phyloP scores from a whole-genome alignment of 2,113 vertebrate species.

The Genyomyrus donnyi region DNA sequence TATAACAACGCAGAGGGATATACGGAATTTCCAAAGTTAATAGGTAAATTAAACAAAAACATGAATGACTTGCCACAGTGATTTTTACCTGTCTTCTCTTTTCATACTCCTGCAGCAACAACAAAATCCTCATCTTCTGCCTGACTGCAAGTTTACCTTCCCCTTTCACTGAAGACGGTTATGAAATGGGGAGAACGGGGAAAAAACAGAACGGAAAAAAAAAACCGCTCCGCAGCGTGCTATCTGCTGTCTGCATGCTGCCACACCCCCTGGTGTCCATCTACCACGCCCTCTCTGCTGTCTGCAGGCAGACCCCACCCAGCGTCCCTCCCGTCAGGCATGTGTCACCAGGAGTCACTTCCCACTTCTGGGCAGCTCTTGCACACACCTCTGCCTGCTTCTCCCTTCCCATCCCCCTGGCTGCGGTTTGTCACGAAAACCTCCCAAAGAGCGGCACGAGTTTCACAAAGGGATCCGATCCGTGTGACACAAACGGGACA shows the following conservation, averaged over 20 bases:
- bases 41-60: neutral
- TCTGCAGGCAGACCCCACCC: neutral
- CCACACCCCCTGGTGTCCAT: neutral
- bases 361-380: conserved; percentile 26
- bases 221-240: conserved; percentile 20
- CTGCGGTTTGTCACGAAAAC: neutral
- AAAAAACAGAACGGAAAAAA: conserved; percentile 11
- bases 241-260: conserved; percentile 25
- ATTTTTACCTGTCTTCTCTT: conserved; percentile 60
- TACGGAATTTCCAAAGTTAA: neutral
- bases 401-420: neutral
- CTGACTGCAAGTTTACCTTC: conserved; percentile 33
- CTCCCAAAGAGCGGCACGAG: neutral
- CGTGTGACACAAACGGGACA: neutral
- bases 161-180: conserved; percentile 47
- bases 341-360: conserved; percentile 40
- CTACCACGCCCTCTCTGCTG: neutral
- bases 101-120: conserved; percentile 62
- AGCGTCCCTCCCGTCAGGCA: conserved; percentile 23
- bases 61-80: neutral
- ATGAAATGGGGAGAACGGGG: conserved; percentile 46
- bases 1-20: neutral
- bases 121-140: conserved; percentile 59
- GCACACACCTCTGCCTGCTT: conserved; percentile 12
- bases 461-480: neutral